Evolutionary conservation across 2,113 vertebrate genomes (phyloP).

Genomic region (Calyptomena viridis): DNA sequence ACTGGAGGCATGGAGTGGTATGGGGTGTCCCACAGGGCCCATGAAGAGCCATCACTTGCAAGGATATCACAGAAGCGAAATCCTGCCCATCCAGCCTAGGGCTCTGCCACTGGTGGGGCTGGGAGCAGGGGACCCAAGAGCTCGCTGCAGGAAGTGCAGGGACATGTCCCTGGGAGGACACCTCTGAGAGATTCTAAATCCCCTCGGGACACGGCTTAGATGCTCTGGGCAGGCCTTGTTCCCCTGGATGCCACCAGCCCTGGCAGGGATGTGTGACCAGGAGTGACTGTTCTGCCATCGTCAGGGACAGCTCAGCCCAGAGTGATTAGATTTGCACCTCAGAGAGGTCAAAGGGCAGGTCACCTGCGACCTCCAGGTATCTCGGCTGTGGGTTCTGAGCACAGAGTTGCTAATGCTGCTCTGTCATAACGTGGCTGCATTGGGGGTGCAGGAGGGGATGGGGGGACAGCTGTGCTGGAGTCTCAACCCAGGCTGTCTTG

Average conservation of each 20-base stretch:
- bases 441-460: rapidly evolving
- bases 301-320: background rate
- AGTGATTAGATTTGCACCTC: background rate
- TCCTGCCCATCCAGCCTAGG: background rate
- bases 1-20: background rate
- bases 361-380: background rate
- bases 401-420: background rate
- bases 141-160: background rate
- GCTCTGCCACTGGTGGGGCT: background rate
- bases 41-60: background rate
- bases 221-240: background rate
- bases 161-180: background rate
- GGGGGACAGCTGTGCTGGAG: background rate
- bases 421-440: rapidly evolving
- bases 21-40: background rate
- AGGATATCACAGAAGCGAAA: background rate
- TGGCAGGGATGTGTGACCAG: background rate
- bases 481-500: background rate
- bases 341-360: background rate
- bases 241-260: background rate
- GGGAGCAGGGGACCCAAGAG: background rate
- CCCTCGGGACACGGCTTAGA: background rate
- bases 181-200: background rate
- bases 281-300: background rate
- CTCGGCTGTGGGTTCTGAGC: rapidly evolving